Evolutionary conservation across 2,797 vertebrate genomes (phyloP).

Genomic region (Perodicticus potto): DNA sequence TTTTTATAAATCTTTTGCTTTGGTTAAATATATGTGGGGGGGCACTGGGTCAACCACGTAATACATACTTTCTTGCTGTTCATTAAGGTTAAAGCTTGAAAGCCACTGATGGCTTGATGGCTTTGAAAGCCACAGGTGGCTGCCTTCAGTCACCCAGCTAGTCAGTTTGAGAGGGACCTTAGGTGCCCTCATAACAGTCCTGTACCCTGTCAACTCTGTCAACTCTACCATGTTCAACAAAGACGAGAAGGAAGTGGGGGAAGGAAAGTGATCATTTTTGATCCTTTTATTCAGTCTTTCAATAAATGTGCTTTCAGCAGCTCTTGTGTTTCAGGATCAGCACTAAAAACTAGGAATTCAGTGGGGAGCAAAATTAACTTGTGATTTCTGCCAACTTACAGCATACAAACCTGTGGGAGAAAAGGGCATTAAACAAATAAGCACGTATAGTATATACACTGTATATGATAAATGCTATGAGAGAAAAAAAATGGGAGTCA

Average conservation of each 20-base stretch:
- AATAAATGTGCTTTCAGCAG: background rate
- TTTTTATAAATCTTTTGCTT: background rate
- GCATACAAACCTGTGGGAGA: background rate
- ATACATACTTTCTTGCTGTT: background rate
- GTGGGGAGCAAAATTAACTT: background rate
- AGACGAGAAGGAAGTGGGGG: background rate
- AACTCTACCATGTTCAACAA: background rate
- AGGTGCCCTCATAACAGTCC: background rate
- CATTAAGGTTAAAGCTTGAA: background rate
- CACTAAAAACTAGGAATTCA: background rate
- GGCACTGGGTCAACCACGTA: background rate
- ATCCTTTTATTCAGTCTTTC: slow-evolving; percentile 6
- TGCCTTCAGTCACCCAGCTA: background rate
- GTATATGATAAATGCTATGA: background rate
- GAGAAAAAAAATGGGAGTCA: background rate
- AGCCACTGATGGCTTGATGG: background rate
- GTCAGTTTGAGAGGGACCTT: background rate
- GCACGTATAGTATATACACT: background rate
- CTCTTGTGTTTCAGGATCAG: background rate
- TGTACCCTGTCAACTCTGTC: background rate
- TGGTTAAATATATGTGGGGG: background rate
- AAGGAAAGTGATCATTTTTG: background rate
- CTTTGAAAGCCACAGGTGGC: no score
- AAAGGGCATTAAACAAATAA: background rate
- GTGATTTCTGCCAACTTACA: background rate